Conservation (phyloP, 1,140 invertebrate species). For the Delia radicum region DNA sequence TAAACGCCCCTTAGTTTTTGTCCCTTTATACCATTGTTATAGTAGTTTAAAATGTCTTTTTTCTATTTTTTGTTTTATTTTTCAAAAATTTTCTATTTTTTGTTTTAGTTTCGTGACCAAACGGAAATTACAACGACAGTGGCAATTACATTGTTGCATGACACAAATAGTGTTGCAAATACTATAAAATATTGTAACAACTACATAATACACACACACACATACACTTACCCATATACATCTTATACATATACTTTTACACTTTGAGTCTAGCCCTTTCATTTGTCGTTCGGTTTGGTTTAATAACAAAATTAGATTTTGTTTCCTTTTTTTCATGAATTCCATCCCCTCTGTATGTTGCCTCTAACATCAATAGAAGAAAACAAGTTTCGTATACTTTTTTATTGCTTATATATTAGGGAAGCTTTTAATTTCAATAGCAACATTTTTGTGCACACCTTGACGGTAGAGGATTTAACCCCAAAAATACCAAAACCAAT, state of each 20-base stretch:
- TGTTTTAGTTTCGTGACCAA: slow-evolving; percentile 37
- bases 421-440: too few species aligned
- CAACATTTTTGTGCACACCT: too few species aligned
- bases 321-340: neutral
- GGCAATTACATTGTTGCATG: slow-evolving; percentile 56
- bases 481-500: too few species aligned
- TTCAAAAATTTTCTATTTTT: neutral
- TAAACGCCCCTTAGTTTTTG: neutral
- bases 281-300: neutral
- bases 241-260: neutral
- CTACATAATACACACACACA: neutral
- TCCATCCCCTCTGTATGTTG: neutral
- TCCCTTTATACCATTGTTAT: neutral
- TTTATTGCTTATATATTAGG: too few species aligned
- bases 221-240: neutral
- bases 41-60: neutral
- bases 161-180: slow-evolving; percentile 51
- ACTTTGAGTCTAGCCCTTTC: neutral
- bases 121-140: slow-evolving; percentile 55
- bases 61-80: neutral
- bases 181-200: slow-evolving; percentile 22
- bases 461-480: too few species aligned
- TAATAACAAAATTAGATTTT: slow-evolving; percentile 20
- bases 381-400: neutral
- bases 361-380: neutral